Base-by-base conservation (phyloP, 2,113 vertebrate species). In the Perca schrenkii region DNA sequence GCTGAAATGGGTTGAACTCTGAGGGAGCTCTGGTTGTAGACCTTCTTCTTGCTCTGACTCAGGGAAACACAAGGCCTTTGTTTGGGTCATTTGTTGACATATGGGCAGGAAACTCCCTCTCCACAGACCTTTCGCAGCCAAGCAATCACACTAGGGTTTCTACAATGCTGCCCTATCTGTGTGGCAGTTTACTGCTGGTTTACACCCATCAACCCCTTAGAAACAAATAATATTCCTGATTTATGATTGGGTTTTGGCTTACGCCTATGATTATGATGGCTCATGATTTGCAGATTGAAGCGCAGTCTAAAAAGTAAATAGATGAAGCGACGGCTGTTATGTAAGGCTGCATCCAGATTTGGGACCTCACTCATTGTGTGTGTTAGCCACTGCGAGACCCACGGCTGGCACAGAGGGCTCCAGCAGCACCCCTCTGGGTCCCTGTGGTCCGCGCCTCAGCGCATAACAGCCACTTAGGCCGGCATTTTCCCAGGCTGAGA, bases 401-500 rank as follows among this genome's bases (percentile, higher is more conserved):
- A 74, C 34, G 89, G 84, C 90, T 91, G 91, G 91, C 90, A 91
- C 90, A 60, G 81, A 89, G 91, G 87, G 77, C 90, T 91, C 84
- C 88, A 86, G 85, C 91, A 65, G 85, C 85, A 89, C 87, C 89
- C 88, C 92, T 89, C 87, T 73, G 87, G 88, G 91, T 91, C 87
- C 65, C 89, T 93, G 91, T 60, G 91, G 91, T 93, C 87, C 84
- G 79, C 69, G 89, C 86, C 83, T 89, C 86, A 86, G 90, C 80
- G 82, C 90, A 90, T 83, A 91, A 91, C 91, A 89, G 89, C 88
- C 90, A 93, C 92, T 94, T 91, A 91, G 90, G 88, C 71, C 93
- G 85, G 92, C 93, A 94, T 94, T 95, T 96, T 96, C 93, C 94
- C 94, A 94, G 94, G 93, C 91, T 80, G 91, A 92, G 92, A 94